A percentile compares a stretch with the other conserved stretches of the same genome.
Conservation (phyloP, 2,888 invertebrate species). For the Apamea anceps region DNA sequence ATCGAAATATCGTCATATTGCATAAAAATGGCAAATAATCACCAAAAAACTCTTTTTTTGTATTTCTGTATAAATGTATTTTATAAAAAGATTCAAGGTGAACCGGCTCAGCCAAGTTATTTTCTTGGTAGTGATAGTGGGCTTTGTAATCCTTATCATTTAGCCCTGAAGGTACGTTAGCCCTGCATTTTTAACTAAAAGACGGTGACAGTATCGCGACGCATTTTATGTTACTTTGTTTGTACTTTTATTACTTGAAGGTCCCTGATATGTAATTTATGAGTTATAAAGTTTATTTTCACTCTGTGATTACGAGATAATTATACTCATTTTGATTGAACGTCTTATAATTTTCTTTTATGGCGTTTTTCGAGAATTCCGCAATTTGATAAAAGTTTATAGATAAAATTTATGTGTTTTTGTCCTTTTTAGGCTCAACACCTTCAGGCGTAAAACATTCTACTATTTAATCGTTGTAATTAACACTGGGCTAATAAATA, state of each 20-base stretch:
- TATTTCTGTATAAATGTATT: background rate
- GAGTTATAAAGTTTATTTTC: slow-evolving; percentile 38
- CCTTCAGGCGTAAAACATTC: background rate
- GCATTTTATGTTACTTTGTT: slow-evolving; percentile 64
- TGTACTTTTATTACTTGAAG: slow-evolving; percentile 54
- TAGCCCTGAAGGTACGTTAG: slow-evolving; percentile 86
- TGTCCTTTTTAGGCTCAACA: background rate
- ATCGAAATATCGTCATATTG: background rate
- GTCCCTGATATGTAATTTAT: slow-evolving; percentile 53
- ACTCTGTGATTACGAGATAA: slow-evolving; percentile 26
- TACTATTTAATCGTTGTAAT: background rate
- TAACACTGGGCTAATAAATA: background rate
- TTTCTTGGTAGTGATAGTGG: slow-evolving; percentile 74
- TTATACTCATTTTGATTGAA: slow-evolving; percentile 17
- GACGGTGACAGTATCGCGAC: slow-evolving; percentile 65
- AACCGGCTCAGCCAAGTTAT: slow-evolving; percentile 65
- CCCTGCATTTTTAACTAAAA: slow-evolving; percentile 80
- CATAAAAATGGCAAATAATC: no score
- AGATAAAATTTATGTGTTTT: background rate
- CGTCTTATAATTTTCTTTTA: slow-evolving; percentile 2
- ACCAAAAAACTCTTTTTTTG: background rate
- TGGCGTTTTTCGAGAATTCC: background rate
- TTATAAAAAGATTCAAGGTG: slow-evolving; percentile 72
- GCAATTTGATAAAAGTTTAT: background rate
- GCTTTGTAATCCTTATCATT: slow-evolving; percentile 80